These are phyloP conservation scores for Caenorhabditis plicata DNA, from an alignment of 2,888 invertebrate species.

Conservation along the genomic window DNA sequence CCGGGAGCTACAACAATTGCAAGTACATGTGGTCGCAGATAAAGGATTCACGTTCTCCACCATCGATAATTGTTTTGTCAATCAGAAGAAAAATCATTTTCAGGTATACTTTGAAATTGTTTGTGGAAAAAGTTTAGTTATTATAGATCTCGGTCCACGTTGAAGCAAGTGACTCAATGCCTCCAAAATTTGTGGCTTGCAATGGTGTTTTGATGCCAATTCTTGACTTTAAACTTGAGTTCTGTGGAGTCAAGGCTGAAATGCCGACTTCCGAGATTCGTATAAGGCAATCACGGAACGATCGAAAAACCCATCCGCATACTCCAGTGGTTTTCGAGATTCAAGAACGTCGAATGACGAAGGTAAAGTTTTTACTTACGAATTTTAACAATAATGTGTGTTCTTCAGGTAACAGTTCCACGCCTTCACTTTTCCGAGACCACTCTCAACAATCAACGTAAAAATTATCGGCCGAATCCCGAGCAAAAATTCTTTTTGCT, in stretches of 20 bases:
- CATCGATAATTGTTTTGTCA: conserved; percentile 95
- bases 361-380: conserved; percentile 66
- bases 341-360: conserved; percentile 77
- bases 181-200: conserved; percentile 67
- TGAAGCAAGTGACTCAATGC: conserved; percentile 66
- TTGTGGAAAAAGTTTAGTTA: neutral
- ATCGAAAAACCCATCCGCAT: conserved; percentile 80
- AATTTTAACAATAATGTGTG: neutral
- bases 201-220: conserved; percentile 81
- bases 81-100: conserved; percentile 99
- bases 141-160: conserved; percentile 61
- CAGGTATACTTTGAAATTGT: conserved; percentile 72
- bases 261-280: conserved; percentile 91
- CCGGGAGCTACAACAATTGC: conserved; percentile 35
- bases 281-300: conserved; percentile 96
- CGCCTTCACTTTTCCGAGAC: conserved; percentile 97
- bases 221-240: conserved; percentile 87
- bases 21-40: conserved; percentile 86
- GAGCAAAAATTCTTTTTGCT: conserved; percentile 77
- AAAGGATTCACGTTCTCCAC: conserved; percentile 98
- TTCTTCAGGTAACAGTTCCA: conserved; percentile 79
- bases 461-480: conserved; percentile 96
- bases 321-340: conserved; percentile 55
- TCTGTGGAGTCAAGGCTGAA: conserved; percentile 93
- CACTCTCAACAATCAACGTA: conserved; percentile 97